Percentiles rank a stretch among this genome's conserved stretches.
Conservation (phyloP, 2,113 vertebrate species). For the Myocastor coypus region DNA sequence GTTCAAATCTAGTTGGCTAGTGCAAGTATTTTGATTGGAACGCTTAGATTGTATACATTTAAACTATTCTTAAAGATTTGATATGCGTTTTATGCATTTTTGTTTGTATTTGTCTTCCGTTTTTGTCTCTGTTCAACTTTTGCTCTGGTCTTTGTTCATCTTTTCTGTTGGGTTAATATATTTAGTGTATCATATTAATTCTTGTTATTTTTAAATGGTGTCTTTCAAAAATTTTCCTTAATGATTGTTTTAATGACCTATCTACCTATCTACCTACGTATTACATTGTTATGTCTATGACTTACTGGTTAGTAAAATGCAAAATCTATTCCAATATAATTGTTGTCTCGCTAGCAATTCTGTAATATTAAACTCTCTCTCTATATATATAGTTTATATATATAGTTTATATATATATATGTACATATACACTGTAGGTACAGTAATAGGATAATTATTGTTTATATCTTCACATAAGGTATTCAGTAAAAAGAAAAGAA, state of each 20-base stretch:
- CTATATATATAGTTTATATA: no score
- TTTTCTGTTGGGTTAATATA: neutral
- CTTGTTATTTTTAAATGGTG: neutral
- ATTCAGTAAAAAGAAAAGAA: neutral
- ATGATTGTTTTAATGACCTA: neutral
- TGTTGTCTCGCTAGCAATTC: neutral
- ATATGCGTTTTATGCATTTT: no score
- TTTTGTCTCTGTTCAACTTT: no score
- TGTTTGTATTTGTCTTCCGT: no score
- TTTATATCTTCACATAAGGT: neutral
- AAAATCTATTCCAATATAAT: neutral
- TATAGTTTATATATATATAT: no score
- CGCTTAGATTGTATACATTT: neutral
- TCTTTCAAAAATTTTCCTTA: neutral
- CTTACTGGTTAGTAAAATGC: neutral
- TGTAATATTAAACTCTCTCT: neutral
- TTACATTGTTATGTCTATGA: neutral
- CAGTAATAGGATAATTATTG: neutral
- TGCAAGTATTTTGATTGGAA: no score
- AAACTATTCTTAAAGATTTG: neutral
- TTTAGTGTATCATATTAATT: neutral
- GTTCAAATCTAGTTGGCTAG: neutral
- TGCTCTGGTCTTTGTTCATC: neutral
- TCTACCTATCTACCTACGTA: no score
- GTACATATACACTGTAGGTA: no score